A percentile compares a stretch with the other conserved stretches of the same genome.
Evolutionary conservation across 92 coral and sea anemone species (phyloP).

Genomic region (Zoanthus sansibaricus): DNA sequence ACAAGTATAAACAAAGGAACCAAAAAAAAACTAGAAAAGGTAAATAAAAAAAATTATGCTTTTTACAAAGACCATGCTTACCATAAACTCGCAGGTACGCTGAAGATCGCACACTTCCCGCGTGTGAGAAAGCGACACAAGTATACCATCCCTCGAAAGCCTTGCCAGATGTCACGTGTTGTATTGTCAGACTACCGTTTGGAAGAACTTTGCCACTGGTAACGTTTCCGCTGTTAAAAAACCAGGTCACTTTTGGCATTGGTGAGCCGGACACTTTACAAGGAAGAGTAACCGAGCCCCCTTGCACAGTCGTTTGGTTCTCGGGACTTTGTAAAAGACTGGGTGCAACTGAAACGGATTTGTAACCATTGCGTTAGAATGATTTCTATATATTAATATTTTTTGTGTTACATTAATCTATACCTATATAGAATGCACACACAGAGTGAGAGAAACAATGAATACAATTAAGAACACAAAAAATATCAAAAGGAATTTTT

Average conservation of each 20-base stretch:
- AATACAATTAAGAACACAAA: too few species aligned
- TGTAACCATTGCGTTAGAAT: too few species aligned
- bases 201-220: constrained; percentile 43
- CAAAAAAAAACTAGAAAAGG: too few species aligned
- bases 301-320: constrained; percentile 34
- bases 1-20: too few species aligned
- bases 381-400: too few species aligned
- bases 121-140: constrained; percentile 40
- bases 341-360: not conserved
- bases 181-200: constrained; percentile 56
- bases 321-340: not conserved
- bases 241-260: constrained; percentile 57
- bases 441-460: too few species aligned
- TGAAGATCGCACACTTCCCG: constrained; percentile 14
- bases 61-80: constrained; percentile 2
- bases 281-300: constrained; percentile 40
- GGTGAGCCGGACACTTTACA: constrained; percentile 60
- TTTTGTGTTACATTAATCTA: too few species aligned
- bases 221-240: constrained; percentile 53
- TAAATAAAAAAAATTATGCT: too few species aligned
- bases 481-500: too few species aligned
- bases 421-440: too few species aligned
- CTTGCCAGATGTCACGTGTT: constrained; percentile 45
- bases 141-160: constrained; percentile 60
- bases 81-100: constrained; percentile 49